phyloP scores from a whole-genome alignment of 2,888 invertebrate genomes.

The Oscheius sp. region DNA sequence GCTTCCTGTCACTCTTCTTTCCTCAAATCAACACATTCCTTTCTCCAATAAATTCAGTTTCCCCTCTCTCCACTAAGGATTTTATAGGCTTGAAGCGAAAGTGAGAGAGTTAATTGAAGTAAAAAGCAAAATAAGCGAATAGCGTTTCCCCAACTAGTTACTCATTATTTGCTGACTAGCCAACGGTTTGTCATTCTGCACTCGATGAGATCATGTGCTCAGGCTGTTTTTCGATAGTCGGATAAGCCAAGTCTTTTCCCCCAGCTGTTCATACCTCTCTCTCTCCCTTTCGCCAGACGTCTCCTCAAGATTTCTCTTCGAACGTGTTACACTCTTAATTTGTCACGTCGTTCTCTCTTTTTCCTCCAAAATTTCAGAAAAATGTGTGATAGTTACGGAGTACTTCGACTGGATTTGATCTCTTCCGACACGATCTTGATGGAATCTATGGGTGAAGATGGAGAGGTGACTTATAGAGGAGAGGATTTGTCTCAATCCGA shows the following conservation, averaged over 20 bases:
- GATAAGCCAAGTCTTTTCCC: conserved; percentile 4
- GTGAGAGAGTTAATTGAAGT: too few species aligned
- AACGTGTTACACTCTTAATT: neutral
- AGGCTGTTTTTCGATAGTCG: conserved; percentile 20
- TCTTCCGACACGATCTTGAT: conserved; percentile 20
- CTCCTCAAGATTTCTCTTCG: neutral
- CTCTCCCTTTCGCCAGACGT: neutral
- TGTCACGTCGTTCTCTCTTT: neutral
- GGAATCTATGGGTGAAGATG: conserved; percentile 28
- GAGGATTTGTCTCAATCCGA: conserved; percentile 10
- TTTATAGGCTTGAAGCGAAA: too few species aligned
- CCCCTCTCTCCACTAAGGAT: too few species aligned
- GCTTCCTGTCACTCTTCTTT: too few species aligned
- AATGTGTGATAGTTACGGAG: conserved; percentile 29
- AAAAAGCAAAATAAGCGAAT: too few species aligned
- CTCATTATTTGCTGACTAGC: too few species aligned
- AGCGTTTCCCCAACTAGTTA: neutral
- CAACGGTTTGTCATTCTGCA: neutral
- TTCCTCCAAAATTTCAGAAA: neutral
- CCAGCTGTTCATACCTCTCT: conserved; percentile 6
- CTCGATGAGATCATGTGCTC: conserved; percentile 14
- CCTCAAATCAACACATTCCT: too few species aligned
- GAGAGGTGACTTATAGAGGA: conserved; percentile 22
- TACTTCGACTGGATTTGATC: conserved; percentile 19
- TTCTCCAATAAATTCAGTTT: too few species aligned